Base-by-base conservation (phyloP, 2,888 invertebrate species). In the Dorcus parallelipipedus region DNA sequence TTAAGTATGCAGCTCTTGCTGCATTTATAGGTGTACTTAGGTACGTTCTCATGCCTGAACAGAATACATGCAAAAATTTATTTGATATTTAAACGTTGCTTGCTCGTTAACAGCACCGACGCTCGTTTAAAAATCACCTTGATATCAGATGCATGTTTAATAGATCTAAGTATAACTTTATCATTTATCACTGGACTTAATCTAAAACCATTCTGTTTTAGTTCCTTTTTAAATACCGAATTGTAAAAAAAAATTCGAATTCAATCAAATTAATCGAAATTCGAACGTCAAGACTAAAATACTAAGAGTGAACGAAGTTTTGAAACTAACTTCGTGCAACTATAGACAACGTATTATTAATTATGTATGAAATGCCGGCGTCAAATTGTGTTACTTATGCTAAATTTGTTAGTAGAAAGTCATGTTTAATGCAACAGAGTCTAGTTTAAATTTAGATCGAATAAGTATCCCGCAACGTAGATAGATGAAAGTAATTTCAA, bases 361-460 rank as follows among this genome's bases (percentile, higher is more conserved):
- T 56, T 51, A 45, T 56, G 56, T 56, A 56, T 56, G 56, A 51
- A 50, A 45, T 33, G 45, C 56, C 50, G 50, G 56, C 56, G 56
- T 56, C 56, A 56, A 56, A 56, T 50, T 56, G 50, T 49, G 51
- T 56, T 56, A 56, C 56, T 51, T 56, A 56, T 56, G 56, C 56
- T 50, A 51, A 38, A 50, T 50, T 56, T 40, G 56, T 56, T 45
- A 50, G 50, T 49, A 56, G 56, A 56, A 56, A 56, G 56, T 56
- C 56, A 56, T 56, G 56, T 56, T 45, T 51, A 56, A 56, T 56
- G 56, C 51, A 56, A 56, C 51, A 51, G 23, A 38, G 51, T 56
- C 51, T 38, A 47, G 43, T 50, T 43, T 51, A 41, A 50, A 56
- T 51, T 50, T 56, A 51, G 56, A 56, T 50, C 43, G 51, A 56